phyloP scores from a whole-genome alignment of 2,797 vertebrate genomes.

The Chaetodon trifasciatus region DNA sequence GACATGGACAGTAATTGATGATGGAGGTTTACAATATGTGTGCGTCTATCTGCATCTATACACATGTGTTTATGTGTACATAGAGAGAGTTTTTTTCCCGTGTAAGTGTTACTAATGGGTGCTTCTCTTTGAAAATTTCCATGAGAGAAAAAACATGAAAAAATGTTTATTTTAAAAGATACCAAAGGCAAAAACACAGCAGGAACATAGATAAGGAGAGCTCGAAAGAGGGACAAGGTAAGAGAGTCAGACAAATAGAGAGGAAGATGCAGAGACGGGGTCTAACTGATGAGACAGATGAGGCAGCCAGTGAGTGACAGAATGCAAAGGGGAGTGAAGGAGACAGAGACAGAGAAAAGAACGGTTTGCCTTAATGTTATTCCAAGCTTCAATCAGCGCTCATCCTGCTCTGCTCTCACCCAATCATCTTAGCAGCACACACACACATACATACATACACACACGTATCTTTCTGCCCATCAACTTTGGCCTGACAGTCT shows the following conservation, averaged over 20 bases:
- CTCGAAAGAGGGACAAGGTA: conserved; percentile 13
- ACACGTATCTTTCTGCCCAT: conserved; percentile 63
- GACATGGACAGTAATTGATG: conserved; percentile 14
- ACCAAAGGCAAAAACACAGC: neutral
- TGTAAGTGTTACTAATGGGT: neutral
- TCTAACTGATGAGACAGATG: conserved; percentile 65
- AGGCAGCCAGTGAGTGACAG: conserved; percentile 66
- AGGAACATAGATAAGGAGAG: neutral
- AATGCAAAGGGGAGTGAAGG: conserved; percentile 47
- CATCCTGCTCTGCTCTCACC: conserved; percentile 52
- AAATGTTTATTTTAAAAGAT: conserved; percentile 3
- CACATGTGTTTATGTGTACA: neutral
- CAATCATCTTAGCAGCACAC: conserved; percentile 58
- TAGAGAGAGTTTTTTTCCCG: neutral
- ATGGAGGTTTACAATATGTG: neutral
- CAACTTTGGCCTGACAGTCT: conserved; percentile 68
- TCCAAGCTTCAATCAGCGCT: conserved; percentile 70
- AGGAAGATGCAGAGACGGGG: conserved; percentile 33
- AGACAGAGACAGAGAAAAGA: conserved; percentile 59
- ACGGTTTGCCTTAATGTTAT: conserved; percentile 71
- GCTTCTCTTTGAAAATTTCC: neutral
- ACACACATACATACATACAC: conserved; percentile 26
- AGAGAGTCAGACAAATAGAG: conserved; percentile 22
- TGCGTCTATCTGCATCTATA: neutral
- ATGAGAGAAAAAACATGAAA: neutral